Base-by-base conservation (phyloP, 23 tunicate species). In the Oikopleura vanhoeffeni region DNA sequence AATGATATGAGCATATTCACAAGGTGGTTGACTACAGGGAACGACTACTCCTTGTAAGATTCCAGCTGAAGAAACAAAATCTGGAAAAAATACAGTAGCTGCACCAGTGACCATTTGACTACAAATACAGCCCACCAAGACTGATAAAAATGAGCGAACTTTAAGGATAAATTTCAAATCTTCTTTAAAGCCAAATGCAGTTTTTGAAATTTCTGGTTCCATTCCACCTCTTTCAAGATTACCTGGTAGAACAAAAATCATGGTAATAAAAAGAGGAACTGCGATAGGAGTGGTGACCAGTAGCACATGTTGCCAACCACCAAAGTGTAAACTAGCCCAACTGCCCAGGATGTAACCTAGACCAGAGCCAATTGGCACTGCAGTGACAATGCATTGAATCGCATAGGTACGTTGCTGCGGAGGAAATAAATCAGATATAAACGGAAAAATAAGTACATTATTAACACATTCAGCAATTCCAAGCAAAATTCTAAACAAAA, bases 261-360 rank as follows among this genome's bases (percentile, higher is more conserved):
- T 49, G 18, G 18, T 8, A 49, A 49, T 18, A 18, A 18, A 8
- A 18, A 49, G 8, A 49, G 18, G 18, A 18, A 18, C 60, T 8
- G 60, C 18, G 60, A 49, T 49, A 49, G 60, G 60, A 8, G 60
- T 49, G 8, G 60, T 90, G 49, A 93, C 98, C 77, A 94, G 84
- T 38, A 93, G 76, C 33, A 94, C 98, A 94, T 94, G 90, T 86
- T 93, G 89, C 98, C 98, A 93, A 83, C 91, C 87, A 41, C 98
- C 98, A 76, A 88, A 85, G 0, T 83, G 83, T 75, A 83, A 67
- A 41, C 91, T 91, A 40, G 90, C 91, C n/a, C 76, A 89, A 35
- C 91, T 76, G 40, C 98, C 98, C 41, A 90, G 88, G 40, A 93
- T 85, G 87, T 90, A 49, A 49, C 60, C 60, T 8, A 49, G 60